Base-by-base conservation (phyloP, 64 coral and sea anemone genomes). In the Astreopora myriophthalma region DNA sequence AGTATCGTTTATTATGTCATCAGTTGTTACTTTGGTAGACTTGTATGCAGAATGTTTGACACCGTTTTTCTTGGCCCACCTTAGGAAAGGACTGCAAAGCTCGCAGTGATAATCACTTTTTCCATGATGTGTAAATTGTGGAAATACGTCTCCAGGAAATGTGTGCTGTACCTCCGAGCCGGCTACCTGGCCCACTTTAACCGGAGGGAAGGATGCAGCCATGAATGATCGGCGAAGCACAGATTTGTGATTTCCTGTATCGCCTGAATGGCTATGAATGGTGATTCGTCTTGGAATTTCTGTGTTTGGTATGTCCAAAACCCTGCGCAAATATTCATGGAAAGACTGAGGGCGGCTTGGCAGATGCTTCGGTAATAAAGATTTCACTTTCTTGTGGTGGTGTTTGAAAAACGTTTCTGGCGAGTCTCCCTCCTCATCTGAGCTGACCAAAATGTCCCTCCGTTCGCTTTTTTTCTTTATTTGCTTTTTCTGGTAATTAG, bases 1-100 rank as follows among this genome's bases (percentile, higher is more conserved):
- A 5, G 68, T 92, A 28, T 67, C 92, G 19, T 69, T 35, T 13
- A 94, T 62, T 22, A 89, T 89, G 16, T 64, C 33, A 6, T 89
- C 62, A 0, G 22, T 42, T 6, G 92, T 55, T 34, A 69, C 75
- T 29, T 82, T 29, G 20, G 73, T 84, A 71, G 38, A 87, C 12
- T 27, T 87, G 0, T 1, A 87, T 1, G 25, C 22, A 13, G 69
- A 16, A 19, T 87, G 85, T 25, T 28, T 7, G 1, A 44, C 36
- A 44, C 66, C 10, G 25, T 85, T 85, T 85, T 35, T 35, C 60
- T 5, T 36, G 61, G 81, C 81, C 81, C 81, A 85, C 66, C 35
- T 85, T 34, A 40, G 81, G 26, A 68, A 68, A 7, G 81, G 81
- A 3, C 37, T 69, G 81, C 81, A 85, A 16, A 85, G 1, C 66